These are phyloP conservation scores for Osmerus mordax DNA, from an alignment of 2,113 vertebrate genomes.

Conservation along the genomic window DNA sequence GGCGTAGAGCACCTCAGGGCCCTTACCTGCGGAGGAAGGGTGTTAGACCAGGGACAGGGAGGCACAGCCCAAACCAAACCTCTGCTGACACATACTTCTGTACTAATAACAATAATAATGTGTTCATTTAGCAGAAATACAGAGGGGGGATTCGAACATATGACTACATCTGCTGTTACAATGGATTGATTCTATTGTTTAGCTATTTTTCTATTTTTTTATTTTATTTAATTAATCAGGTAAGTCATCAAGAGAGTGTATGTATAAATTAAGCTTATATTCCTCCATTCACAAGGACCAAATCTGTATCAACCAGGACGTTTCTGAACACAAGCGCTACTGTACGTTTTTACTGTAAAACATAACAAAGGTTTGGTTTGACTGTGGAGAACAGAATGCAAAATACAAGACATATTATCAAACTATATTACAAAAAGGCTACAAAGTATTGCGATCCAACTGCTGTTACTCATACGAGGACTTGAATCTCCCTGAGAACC, in stretches of 20 bases:
- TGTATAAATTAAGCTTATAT: no score
- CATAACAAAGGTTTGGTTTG: conserved; percentile 42
- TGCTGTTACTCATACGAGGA: conserved; percentile 58
- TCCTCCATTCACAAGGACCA: no score
- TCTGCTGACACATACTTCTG: conserved; percentile 22
- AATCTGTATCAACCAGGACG: neutral
- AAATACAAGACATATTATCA: neutral
- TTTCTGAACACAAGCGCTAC: neutral
- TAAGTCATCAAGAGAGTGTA: no score
- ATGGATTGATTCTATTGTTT: no score
- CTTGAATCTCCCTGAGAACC: conserved; percentile 4
- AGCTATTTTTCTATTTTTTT: no score
- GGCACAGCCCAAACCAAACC: conserved; percentile 43
- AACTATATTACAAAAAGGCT: neutral
- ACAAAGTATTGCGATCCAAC: conserved; percentile 1
- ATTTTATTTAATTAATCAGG: no score
- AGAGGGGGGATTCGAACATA: no score
- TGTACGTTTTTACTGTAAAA: neutral
- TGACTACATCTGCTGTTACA: no score
- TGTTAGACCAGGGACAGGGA: conserved; percentile 57
- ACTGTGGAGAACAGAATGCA: conserved; percentile 27
- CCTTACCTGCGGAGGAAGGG: conserved; percentile 86
- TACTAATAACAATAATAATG: no score
- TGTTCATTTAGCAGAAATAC: no score
- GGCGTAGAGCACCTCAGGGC: conserved; percentile 93